Percentiles rank a stretch among this genome's conserved stretches.
Evolutionary conservation across 2,113 vertebrate species (phyloP).

Genomic region (Monarcha castaneiventris): DNA sequence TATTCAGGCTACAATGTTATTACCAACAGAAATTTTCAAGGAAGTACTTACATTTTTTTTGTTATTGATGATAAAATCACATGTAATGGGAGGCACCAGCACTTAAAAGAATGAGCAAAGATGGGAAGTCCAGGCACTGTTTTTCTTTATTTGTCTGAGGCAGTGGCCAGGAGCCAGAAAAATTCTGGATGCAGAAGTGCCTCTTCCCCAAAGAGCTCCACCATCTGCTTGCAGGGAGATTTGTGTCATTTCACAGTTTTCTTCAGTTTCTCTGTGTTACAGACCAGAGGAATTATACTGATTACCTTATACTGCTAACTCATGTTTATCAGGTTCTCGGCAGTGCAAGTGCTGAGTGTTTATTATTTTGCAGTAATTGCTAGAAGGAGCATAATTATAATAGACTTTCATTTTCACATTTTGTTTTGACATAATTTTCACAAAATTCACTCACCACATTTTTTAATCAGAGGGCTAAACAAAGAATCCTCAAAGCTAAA

Average conservation of each 20-base stretch:
- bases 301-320: neutral
- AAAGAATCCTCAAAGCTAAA: neutral
- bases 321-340: neutral
- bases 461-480: neutral
- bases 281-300: neutral
- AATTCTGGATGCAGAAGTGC: neutral
- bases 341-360: neutral
- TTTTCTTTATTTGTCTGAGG: neutral
- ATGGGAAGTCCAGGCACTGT: neutral
- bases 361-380: neutral
- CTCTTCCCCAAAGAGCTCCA: neutral
- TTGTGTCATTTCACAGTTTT: neutral
- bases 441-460: neutral
- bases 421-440: neutral
- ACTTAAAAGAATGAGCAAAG: neutral
- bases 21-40: neutral
- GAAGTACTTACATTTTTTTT: neutral
- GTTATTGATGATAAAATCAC: conserved; percentile 14
- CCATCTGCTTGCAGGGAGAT: neutral
- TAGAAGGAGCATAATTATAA: neutral
- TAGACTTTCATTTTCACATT: neutral
- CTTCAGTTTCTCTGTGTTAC: neutral
- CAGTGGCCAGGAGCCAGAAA: neutral
- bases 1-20: neutral
- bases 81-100: neutral